phyloP scores from a whole-genome alignment of 2,113 vertebrate genomes.

The Callionymus lyra region DNA sequence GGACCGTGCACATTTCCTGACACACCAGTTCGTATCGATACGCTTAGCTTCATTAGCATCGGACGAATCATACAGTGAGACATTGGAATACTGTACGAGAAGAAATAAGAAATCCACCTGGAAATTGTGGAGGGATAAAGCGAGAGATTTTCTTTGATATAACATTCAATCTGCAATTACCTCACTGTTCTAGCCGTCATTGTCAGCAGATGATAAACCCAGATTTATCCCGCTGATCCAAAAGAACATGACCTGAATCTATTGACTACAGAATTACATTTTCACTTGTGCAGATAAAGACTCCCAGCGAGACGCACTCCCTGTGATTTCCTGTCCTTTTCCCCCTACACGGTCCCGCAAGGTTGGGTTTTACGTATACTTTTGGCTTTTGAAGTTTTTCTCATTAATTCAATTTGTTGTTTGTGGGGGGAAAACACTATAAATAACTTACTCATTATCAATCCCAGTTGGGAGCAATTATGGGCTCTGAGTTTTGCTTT shows the following conservation, averaged over 20 bases:
- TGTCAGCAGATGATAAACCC: constrained; percentile 23
- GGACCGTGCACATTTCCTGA: constrained; percentile 29
- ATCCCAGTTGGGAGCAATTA: no score
- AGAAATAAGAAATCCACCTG: constrained; percentile 1
- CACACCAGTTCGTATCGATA: constrained; percentile 17
- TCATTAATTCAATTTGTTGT: no score
- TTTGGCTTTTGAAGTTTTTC: no score
- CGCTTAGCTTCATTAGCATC: no score
- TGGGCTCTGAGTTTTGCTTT: no score
- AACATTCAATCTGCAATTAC: constrained; percentile 20
- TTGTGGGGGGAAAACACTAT: no score
- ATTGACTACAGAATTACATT: constrained; percentile 23
- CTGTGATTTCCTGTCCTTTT: no score
- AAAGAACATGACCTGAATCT: constrained; percentile 34
- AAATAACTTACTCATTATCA: no score
- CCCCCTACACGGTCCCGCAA: no score
- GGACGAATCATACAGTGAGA: no score
- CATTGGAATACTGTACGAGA: constrained; percentile 1
- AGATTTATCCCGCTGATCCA: constrained; percentile 33
- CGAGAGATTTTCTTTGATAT: constrained; percentile 10
- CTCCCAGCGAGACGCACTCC: no score
- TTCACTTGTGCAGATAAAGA: neutral
- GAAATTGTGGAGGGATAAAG: constrained; percentile 11
- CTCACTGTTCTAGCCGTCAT: constrained; percentile 10
- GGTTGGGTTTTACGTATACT: no score